Conservation (phyloP, 2,113 vertebrate genomes). For the Nicator chloris region DNA sequence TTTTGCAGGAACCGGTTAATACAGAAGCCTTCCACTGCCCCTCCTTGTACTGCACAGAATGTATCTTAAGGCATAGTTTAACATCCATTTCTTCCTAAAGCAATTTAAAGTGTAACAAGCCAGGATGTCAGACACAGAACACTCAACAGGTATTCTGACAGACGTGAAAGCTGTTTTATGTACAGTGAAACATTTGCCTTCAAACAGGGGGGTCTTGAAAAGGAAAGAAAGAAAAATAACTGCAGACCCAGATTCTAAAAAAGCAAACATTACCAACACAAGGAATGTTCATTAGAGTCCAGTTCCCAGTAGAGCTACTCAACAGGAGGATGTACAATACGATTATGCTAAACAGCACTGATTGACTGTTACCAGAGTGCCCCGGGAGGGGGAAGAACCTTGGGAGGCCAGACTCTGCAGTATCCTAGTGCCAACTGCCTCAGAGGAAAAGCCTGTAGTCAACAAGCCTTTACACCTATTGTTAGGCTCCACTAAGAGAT, state of each 20-base stretch:
- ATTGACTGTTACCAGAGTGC: conserved; percentile 1
- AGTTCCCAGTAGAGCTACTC: conserved; percentile 47
- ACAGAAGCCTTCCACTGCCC: conserved; percentile 31
- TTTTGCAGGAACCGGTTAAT: conserved; percentile 33
- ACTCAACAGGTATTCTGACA: conserved; percentile 32
- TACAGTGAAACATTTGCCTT: conserved; percentile 62
- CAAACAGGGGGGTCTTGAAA: conserved; percentile 13
- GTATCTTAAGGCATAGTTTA: conserved; percentile 70
- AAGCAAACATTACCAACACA: conserved; percentile 62
- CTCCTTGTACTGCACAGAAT: conserved; percentile 54
- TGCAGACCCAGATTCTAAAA: conserved; percentile 55
- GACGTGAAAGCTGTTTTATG: conserved; percentile 43
- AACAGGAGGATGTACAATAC: conserved; percentile 24
- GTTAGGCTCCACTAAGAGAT: conserved; percentile 50
- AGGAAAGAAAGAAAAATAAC: background rate
- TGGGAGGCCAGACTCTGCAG: conserved; percentile 11
- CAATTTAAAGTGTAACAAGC: conserved; percentile 63
- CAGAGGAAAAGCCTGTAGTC: conserved; percentile 65
- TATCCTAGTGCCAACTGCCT: conserved; percentile 33
- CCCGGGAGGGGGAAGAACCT: background rate
- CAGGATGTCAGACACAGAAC: conserved; percentile 52
- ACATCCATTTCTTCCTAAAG: conserved; percentile 64
- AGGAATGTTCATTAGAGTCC: conserved; percentile 77
- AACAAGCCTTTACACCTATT: conserved; percentile 47
- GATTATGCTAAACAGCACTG: conserved; percentile 7